Evolutionary conservation across 2,113 vertebrate species (phyloP).

Genomic region (Boleophthalmus pectinirostris): DNA sequence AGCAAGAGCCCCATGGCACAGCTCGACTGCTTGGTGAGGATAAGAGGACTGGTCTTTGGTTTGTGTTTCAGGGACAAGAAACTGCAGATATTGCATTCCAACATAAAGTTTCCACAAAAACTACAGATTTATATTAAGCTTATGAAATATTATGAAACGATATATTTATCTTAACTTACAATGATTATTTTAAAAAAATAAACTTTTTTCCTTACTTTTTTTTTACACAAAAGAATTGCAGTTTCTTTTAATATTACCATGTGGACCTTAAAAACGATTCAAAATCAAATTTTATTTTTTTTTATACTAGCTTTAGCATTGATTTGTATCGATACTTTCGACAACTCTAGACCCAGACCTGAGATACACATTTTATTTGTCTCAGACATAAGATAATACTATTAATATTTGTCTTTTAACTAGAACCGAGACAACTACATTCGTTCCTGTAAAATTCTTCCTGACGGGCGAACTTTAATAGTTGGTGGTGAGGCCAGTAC

Average conservation of each 20-base stretch:
- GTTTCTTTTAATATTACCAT: no score
- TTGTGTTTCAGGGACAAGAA: background rate
- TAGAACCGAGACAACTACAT: conserved; percentile 88
- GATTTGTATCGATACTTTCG: no score
- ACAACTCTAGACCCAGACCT: no score
- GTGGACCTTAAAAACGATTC: no score
- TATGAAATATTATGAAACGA: no score
- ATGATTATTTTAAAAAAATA: no score
- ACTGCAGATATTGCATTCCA: background rate
- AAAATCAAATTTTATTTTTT: no score
- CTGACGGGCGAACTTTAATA: conserved; percentile 83
- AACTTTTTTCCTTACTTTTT: no score
- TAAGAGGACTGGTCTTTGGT: conserved; percentile 19
- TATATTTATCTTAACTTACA: no score
- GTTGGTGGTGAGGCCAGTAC: conserved; percentile 85
- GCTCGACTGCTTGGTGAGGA: conserved; percentile 76
- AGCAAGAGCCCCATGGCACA: conserved; percentile 75
- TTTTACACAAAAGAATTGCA: no score
- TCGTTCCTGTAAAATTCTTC: conserved; percentile 81
- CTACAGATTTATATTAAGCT: background rate
- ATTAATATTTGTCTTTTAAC: conserved; percentile 12
- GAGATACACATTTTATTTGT: background rate
- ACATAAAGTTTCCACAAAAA: background rate
- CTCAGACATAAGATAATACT: no score
- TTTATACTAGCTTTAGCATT: no score